Evolutionary conservation across 2,797 vertebrate genomes (phyloP), one percentile per base, ranked within the genome.

Genomic region (Nannoperca australis): DNA sequence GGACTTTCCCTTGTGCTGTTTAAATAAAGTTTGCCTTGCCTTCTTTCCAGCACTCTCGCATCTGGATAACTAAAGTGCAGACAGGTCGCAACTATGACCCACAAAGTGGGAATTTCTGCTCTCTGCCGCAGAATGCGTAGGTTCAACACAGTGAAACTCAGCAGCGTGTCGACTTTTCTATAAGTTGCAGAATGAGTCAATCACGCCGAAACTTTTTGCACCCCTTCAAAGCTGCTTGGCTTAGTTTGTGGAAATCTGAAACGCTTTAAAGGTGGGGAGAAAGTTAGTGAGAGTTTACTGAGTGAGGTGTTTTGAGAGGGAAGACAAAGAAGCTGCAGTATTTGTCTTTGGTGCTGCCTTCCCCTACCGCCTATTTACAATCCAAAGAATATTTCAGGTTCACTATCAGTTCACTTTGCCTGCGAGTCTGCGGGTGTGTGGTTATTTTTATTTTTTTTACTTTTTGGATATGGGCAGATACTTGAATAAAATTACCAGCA

Each of bases 351-450:
- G 34, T 13, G 32, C 67, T 27, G 14, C 27, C 63, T 70, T 61
- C 24, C 11, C 55, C 27, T 65, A 45, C 51, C 55, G 24, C 17
- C 20, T 74, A 58, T 84, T 82, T 81, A 77, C 60, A 79, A 71
- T 20, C 75, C 59, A 87, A 70, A 84, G 58, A 60, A 51, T 36
- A 72, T 70, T 78, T 76, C 73, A 70, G 63, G 63, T 76, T 83
- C 72, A 50, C 47, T 55, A 63, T 73, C 75, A 63, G 73, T 70
- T 82, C 62, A 81, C 10, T 56, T 50, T 53, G 50, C 27, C 20
- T 13, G 9, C 61, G 67, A 65, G 55, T 51, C 27, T 79, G 61
- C 40, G 18, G 38, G 45, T 72, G 7, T 55, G 54, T 24, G 18
- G 47, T 22, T n/a, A 27, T 27, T 27, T 27, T 27, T 27, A 27